Evolutionary conservation across 2,797 vertebrate genomes (phyloP), one percentile per base, ranked within the genome.

Genomic region (Lepilemur septentrionalis): DNA sequence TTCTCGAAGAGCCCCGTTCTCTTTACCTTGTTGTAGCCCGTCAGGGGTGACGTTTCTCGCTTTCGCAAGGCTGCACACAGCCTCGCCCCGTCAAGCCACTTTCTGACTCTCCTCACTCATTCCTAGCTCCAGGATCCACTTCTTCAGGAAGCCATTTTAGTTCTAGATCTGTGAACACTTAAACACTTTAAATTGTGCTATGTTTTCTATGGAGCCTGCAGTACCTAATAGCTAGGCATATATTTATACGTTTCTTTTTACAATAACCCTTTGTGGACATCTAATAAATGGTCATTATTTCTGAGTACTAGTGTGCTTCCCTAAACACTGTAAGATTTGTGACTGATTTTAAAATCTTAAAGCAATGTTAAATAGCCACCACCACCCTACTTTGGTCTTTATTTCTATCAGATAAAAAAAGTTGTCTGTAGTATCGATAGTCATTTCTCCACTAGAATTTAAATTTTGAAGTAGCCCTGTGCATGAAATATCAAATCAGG

Each of bases 161-260:
- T 89, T 93, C 92, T n/a, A 80, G 80, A 80, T 94, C 87, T 52
- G 48, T 61, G 67, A 72, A 88, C 76, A 90, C 52, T 38, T 50
- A 79, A 78, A 69, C 61, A 14, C 30, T 79, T 82, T 75, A 32
- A 72, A 0, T 52, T 76, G 50, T 46, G 61, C 95, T 85, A 4
- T 5, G 12, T 88, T 89, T 89, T 89, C 82, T 86, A 0, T 80
- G 15, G 46, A 12, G 76, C n/a, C 67, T 95, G 85, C 41, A 43
- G 50, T 76, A 79, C 93, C 78, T 70, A 93, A 72, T 55, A 15
- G 41, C 30, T 91, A 94, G 93, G n/a, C 82, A 18, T 67, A 72
- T 83, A 38, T 91, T 94, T 95, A 89, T 86, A 93, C 72, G 70
- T 97, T 97, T 84, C 73, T 89, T 89, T 90, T 88, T 80, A 97